Base-by-base conservation (phyloP, 2,113 vertebrate species). In the Esox niger region DNA sequence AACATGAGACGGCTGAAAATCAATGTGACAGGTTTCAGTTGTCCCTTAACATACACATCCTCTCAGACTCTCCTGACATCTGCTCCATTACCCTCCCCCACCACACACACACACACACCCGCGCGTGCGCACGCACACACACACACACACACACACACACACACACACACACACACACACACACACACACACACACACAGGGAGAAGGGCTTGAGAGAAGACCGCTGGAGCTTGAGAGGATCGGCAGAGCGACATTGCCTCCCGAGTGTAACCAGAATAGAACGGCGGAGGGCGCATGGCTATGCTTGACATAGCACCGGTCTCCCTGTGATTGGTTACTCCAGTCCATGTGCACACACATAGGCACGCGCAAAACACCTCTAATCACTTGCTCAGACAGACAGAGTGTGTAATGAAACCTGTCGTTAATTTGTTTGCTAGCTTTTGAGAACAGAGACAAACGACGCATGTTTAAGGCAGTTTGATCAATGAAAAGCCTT, bases 361-460 rank as follows among this genome's bases (percentile, higher is more conserved):
- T 10, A 68, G 49, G 27, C 21, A 11, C 33, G 21, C 66, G 30
- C 66, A 71, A 23, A 43, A 31, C 64, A 32, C 15, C 67, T 31
- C 67, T 8, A 52, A 59, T 15, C 61, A 67, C 30, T 6, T 25
- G 1, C 68, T 11, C 60, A 62, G n/a, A 23, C 66, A 81, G 79
- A 79, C 70, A 68, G 75, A 33, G 31, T 56, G 49, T 70, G 73
- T 80, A 74, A 90, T 84, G 76, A 77, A 77, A 80, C 77, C 74
- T 77, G 87, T 88, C 83, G 80, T 86, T 87, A 85, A 80, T 69
- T 82, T 86, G 79, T 86, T 89, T 75, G 77, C 89, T 86, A 89
- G 77, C 32, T 61, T 78, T 80, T 77, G 62, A 79, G 66, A 73
- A 66, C 58, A 76, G 62, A 72, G 38, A 21, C 15, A 57, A 68